Percentiles rank a stretch among this genome's conserved stretches.
Conservation (phyloP, 2,888 invertebrate species). For the Eristalis intricaria region DNA sequence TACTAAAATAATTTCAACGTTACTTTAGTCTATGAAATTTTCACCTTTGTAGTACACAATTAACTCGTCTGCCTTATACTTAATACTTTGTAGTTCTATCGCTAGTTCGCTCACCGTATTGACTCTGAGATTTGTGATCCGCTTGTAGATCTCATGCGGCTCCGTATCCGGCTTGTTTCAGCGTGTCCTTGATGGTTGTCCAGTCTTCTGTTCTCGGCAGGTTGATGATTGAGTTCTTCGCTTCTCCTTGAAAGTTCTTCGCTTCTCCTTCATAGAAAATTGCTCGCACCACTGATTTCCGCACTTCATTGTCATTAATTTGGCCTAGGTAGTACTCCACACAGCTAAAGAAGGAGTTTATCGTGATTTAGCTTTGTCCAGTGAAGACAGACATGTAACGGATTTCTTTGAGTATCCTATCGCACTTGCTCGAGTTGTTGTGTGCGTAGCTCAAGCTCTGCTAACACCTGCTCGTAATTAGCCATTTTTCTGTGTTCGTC, state of each 20-base stretch:
- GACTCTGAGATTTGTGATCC: too few relatives aligned
- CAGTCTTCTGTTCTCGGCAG: neutral
- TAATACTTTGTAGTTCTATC: too few relatives aligned
- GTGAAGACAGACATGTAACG: neutral
- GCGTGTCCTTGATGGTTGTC: neutral
- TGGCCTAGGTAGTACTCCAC: conserved; percentile 19
- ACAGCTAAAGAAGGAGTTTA: neutral
- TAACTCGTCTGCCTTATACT: neutral
- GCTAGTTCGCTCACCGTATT: too few relatives aligned
- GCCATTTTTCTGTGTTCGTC: conserved; percentile 6
- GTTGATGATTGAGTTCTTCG: too few relatives aligned
- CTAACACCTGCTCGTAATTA: conserved; percentile 5
- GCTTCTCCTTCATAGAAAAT: conserved; percentile 22
- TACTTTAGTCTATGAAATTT: neutral
- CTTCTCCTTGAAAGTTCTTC: conserved; percentile 10
- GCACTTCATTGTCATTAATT: too few relatives aligned
- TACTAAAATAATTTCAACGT: neutral
- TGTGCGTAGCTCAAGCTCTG: neutral
- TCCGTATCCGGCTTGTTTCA: too few relatives aligned
- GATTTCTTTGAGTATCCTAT: conserved; percentile 18
- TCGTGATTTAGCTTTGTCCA: conserved; percentile 10
- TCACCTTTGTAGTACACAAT: conserved; percentile 1
- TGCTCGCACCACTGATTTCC: neutral
- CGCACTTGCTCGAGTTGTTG: conserved; percentile 14
- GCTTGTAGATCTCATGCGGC: too few relatives aligned